These are phyloP conservation scores for Gymnoscopelus microlampas DNA, from an alignment of 2,797 vertebrate species.

Conservation along the genomic window DNA sequence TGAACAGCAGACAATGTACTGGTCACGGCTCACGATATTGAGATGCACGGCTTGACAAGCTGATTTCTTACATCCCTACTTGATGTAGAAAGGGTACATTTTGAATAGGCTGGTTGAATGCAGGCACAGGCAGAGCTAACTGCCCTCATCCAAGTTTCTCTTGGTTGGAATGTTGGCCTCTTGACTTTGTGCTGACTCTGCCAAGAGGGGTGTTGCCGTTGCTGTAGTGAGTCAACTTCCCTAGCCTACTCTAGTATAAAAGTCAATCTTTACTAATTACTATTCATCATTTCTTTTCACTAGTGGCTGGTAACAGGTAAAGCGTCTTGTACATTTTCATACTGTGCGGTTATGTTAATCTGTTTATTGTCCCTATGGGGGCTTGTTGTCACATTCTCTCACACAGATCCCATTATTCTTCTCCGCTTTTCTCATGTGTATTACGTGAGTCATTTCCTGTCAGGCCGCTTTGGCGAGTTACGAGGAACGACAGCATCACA, in stretches of 20 bases:
- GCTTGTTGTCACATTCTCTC: constrained; percentile 14
- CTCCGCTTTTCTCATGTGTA: constrained; percentile 32
- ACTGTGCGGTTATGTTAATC: constrained; percentile 21
- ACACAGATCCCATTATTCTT: constrained; percentile 42
- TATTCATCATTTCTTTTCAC: constrained; percentile 31
- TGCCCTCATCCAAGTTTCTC: constrained; percentile 27
- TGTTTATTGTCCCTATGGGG: background rate
- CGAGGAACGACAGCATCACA: constrained; percentile 35
- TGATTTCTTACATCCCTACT: too few species aligned
- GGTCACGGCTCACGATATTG: too few species aligned
- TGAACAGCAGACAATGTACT: too few species aligned
- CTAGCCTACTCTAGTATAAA: background rate
- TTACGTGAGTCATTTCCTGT: constrained; percentile 72
- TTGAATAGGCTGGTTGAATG: too few species aligned
- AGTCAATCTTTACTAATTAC: constrained; percentile 35
- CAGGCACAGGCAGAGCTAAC: background rate
- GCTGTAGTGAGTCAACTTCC: constrained; percentile 58
- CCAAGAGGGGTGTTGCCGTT: constrained; percentile 68
- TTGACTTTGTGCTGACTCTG: constrained; percentile 27
- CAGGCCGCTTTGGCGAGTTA: constrained; percentile 39
- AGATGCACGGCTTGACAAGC: too few species aligned
- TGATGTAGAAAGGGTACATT: too few species aligned
- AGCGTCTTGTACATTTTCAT: constrained; percentile 14
- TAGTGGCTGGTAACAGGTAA: background rate
- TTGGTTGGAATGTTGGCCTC: constrained; percentile 30